These are phyloP conservation scores for Calcarius lapponicus DNA, from an alignment of 2,797 vertebrate genomes.

Conservation along the genomic window DNA sequence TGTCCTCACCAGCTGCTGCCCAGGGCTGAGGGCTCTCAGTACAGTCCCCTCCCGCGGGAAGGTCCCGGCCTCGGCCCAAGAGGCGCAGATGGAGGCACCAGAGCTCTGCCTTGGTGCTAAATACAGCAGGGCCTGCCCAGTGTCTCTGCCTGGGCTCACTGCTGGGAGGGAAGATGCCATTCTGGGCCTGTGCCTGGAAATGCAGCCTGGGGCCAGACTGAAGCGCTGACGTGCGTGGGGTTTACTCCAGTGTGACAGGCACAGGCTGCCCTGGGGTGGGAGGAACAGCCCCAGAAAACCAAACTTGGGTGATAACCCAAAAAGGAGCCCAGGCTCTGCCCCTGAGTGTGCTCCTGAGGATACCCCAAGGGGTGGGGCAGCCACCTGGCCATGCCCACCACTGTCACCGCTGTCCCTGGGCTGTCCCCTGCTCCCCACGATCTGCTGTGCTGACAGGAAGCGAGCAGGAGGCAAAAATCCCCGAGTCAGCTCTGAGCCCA, in stretches of 20 bases:
- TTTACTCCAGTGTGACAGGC: rapidly evolving
- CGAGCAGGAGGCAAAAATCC: not conserved
- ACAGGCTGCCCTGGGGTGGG: not conserved
- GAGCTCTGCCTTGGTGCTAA: not conserved
- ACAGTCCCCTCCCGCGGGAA: not conserved
- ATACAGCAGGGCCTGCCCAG: not conserved
- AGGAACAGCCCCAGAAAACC: not conserved
- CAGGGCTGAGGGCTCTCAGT: not conserved
- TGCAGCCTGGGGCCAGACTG: not conserved
- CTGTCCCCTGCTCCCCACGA: not conserved
- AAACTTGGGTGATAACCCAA: too few species aligned
- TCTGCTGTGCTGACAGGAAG: not conserved
- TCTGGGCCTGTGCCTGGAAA: not conserved
- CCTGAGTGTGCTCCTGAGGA: not conserved
- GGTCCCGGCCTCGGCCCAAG: not conserved
- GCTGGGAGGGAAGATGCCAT: not conserved
- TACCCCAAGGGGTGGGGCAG: not conserved
- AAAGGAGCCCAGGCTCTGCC: not conserved
- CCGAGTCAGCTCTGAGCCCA: constrained; percentile 51
- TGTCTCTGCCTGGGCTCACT: not conserved
- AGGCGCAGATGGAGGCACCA: rapidly evolving
- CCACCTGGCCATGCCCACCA: rapidly evolving
- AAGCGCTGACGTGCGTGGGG: rapidly evolving
- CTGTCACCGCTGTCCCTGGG: not conserved
- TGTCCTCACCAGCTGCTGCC: not conserved